Conservation (phyloP, 2,888 invertebrate genomes). For the Metellina segmentata region DNA sequence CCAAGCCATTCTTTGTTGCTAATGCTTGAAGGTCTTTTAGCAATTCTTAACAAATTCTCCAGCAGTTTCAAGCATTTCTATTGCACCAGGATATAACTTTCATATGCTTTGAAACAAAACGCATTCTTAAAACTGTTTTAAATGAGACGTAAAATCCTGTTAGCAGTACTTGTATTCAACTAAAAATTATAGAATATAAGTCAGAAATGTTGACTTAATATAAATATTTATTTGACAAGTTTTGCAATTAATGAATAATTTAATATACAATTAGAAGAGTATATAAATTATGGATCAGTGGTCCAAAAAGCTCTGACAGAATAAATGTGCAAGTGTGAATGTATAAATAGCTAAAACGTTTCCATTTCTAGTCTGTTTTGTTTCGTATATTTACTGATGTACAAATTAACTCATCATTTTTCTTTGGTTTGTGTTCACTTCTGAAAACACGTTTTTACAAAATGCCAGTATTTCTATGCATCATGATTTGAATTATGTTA, state of each 20-base stretch:
- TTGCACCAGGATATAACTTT: no score
- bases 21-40: no score
- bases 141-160: neutral
- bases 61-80: no score
- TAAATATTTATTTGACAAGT: neutral
- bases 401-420: neutral
- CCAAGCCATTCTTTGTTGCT: no score
- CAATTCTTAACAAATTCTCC: no score
- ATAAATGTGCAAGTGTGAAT: neutral
- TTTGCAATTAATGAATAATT: neutral
- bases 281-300: neutral
- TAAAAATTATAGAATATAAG: neutral
- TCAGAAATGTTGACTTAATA: neutral
- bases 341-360: neutral
- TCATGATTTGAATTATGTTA: slow-evolving; percentile 24
- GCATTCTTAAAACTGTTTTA: neutral
- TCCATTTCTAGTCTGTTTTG: neutral
- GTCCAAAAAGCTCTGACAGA: neutral
- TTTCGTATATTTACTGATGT: no score
- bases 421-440: neutral
- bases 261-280: neutral
- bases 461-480: slow-evolving; percentile 30
- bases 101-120: no score
- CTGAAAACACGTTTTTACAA: neutral
- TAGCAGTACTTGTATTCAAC: neutral